A percentile compares a stretch with the other conserved stretches of the same genome.
These are phyloP conservation scores for Puffinus mauretanicus DNA, from an alignment of 2,113 vertebrate genomes.

Conservation along the genomic window DNA sequence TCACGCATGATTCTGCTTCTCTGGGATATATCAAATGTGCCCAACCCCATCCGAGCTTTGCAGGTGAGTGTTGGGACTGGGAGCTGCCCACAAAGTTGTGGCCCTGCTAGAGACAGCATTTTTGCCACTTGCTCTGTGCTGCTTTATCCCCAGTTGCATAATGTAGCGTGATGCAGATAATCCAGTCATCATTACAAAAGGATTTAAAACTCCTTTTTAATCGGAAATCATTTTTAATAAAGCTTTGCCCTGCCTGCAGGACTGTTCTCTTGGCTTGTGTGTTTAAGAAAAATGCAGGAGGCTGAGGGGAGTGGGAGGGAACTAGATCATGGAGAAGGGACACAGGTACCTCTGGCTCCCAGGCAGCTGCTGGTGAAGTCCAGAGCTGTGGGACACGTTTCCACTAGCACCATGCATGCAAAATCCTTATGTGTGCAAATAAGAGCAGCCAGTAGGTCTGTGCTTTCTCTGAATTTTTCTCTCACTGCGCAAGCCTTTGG, in stretches of 20 bases:
- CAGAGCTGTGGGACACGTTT: neutral
- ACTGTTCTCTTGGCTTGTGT: neutral
- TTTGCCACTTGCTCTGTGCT: neutral
- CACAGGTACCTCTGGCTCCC: neutral
- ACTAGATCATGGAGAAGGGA: neutral
- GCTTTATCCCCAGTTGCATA: conserved; percentile 11
- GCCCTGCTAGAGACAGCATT: neutral
- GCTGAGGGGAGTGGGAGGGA: neutral
- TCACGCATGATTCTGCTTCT: neutral
- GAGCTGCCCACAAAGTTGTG: neutral
- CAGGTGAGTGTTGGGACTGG: neutral
- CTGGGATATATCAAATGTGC: neutral
- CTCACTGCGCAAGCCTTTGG: neutral
- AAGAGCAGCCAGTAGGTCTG: neutral
- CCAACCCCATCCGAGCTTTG: neutral
- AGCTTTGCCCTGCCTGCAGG: neutral
- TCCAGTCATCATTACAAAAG: neutral
- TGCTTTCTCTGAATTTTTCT: neutral
- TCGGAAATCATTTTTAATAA: conserved; percentile 13
- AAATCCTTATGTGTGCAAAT: neutral
- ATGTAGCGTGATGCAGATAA: neutral
- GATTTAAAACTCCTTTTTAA: conserved; percentile 36
- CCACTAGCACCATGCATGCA: neutral
- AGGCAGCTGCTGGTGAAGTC: neutral
- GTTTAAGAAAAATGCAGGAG: neutral